Evolutionary conservation across 2,888 invertebrate species (phyloP), one percentile per base, ranked within the genome.

Genomic region (Busseola fusca): DNA sequence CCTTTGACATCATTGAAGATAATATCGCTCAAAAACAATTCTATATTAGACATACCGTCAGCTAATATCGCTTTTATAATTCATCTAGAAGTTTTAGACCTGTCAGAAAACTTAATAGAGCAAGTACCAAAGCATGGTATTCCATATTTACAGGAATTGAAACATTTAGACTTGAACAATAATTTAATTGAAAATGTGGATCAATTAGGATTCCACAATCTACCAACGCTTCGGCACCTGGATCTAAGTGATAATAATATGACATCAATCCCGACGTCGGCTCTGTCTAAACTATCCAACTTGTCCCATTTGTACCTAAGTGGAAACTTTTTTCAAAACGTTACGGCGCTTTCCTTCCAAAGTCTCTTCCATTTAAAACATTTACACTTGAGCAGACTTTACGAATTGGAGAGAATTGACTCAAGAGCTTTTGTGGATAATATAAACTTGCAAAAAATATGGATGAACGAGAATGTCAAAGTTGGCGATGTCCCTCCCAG

Each of bases 241-340:
- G 97, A 98, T 92, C 93, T 98, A 79, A 97, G 97, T 80, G 97
- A 98, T 90, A 98, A 98, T 92, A 97, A 98, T 91, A 96, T 99
- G 89, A 97, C 97, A 84, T 95, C 96, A 60, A 96, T 98, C 83
- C 98, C 98, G 81, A 98, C 98, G 63, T 96, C 96, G 74, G 97
- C 98, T 75, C 94, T 98, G 77, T 97, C 98, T 48, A 97, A 97
- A 93, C 94, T 98, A 89, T 96, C 97, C 76, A 97, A 97, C 90
- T 96, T 98, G 84, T 97, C 97, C 76, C 97, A 96, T 90, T 96
- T 98, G 84, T 97, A 97, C 87, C 95, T 98, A 87, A 98, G 97
- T 90, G 97, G 97, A 81, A 98, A 98, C 94, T 97, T 97, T 85
- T 97, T 98, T 86, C 96, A 96, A 84, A 96, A 96, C 85, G 94